Conservation (phyloP, 2,113 vertebrate genomes). For the Anolis carolinensis region DNA sequence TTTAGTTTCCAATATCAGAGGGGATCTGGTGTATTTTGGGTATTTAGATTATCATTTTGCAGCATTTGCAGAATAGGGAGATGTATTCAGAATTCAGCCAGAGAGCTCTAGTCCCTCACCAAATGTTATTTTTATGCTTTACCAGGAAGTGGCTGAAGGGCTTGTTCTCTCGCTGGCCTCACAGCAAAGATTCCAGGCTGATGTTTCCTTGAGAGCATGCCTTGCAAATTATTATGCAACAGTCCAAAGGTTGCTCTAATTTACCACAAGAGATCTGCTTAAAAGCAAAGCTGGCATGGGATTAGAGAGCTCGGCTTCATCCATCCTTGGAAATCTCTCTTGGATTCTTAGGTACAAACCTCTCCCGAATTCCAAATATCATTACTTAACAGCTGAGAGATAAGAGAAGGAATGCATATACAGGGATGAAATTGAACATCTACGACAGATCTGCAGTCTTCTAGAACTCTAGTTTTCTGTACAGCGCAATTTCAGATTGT, state of each 20-base stretch:
- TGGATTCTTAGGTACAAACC: neutral
- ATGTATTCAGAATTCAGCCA: neutral
- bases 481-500: neutral
- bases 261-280: conserved; percentile 15
- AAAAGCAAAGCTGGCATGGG: neutral
- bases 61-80: neutral
- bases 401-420: conserved; percentile 15
- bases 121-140: neutral
- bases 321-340: neutral
- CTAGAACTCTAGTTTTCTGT: neutral
- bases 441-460: neutral
- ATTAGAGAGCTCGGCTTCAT: neutral
- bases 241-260: conserved; percentile 23
- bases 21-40: no score
- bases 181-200: neutral
- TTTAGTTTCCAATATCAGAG: no score
- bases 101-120: neutral
- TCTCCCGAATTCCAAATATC: neutral
- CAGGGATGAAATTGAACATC: conserved; percentile 2
- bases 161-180: neutral
- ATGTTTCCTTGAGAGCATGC: conserved; percentile 37
- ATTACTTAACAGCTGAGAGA: neutral
- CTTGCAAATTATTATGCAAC: conserved; percentile 10
- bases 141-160: neutral
- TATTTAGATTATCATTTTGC: no score